Conservation (phyloP, 1,140 invertebrate genomes). For the Drosophila bocqueti region DNA sequence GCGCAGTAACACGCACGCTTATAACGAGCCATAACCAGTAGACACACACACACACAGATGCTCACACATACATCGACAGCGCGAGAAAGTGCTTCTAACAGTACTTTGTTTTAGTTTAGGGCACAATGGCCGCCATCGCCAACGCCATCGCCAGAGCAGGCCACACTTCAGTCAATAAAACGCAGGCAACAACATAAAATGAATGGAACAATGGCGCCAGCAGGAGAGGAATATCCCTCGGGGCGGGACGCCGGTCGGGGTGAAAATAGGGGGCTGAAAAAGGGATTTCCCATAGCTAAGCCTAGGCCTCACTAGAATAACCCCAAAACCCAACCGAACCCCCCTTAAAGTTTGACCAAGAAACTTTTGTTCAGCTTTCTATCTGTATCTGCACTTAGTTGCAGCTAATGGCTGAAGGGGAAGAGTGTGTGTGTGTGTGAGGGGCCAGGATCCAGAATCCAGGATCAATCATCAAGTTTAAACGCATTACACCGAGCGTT, state of each 20-base stretch:
- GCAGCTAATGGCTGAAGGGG: conserved; percentile 49
- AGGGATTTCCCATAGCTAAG: conserved; percentile 14
- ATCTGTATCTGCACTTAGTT: conserved; percentile 68
- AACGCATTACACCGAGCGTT: conserved; percentile 81
- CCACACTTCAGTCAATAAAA: conserved; percentile 78
- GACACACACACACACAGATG: conserved; percentile 20
- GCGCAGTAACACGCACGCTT: conserved; percentile 80
- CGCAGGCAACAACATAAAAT: conserved; percentile 81
- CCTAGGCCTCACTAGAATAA: conserved; percentile 40
- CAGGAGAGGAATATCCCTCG: conserved; percentile 36
- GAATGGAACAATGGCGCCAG: conserved; percentile 71
- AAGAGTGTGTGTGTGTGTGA: background rate
- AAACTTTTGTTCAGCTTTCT: conserved; percentile 59
- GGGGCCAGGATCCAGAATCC: conserved; percentile 7
- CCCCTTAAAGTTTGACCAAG: conserved; percentile 70
- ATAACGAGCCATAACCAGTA: conserved; percentile 77
- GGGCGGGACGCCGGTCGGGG: background rate
- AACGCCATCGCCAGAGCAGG: conserved; percentile 61
- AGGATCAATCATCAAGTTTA: conserved; percentile 82
- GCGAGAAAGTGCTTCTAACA: conserved; percentile 70
- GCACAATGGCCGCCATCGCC: conserved; percentile 74
- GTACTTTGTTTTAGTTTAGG: conserved; percentile 82
- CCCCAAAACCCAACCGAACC: conserved; percentile 11
- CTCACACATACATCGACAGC: conserved; percentile 27
- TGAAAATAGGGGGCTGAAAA: background rate